Conservation (phyloP, 2,888 invertebrate species). For the Coleophora flavipennella region DNA sequence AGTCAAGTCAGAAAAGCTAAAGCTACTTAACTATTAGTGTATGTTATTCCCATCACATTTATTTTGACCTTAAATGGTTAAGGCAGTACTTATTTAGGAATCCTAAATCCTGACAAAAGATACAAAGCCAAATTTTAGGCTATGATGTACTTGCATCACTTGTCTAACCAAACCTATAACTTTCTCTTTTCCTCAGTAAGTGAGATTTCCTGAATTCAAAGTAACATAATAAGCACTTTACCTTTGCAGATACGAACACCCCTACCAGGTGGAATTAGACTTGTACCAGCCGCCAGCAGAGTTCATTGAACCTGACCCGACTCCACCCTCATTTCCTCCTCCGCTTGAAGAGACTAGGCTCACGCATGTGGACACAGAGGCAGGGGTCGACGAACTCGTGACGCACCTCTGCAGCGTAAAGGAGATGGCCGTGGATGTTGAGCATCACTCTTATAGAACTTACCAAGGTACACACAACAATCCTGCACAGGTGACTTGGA, state of each 20-base stretch:
- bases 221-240: too few relatives aligned
- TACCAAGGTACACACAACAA: conserved; percentile 79
- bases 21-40: neutral
- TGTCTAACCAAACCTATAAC: too few relatives aligned
- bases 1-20: too few relatives aligned
- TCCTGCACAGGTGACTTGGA: too few relatives aligned
- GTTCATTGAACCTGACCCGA: conserved; percentile 54
- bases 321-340: conserved; percentile 38
- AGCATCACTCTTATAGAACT: conserved; percentile 93
- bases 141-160: too few relatives aligned
- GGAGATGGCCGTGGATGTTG: conserved; percentile 92
- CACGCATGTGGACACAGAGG: conserved; percentile 77
- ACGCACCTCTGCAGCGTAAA: conserved; percentile 76
- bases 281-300: conserved; percentile 76
- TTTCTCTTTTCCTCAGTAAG: too few relatives aligned
- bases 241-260: conserved; percentile 82
- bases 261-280: conserved; percentile 89
- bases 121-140: too few relatives aligned
- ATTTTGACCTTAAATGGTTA: too few relatives aligned
- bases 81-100: too few relatives aligned
- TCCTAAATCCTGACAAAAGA: too few relatives aligned
- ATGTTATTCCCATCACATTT: too few relatives aligned
- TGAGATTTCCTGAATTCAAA: too few relatives aligned
- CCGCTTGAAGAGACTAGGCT: conserved; percentile 76
- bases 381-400: conserved; percentile 76